Evolutionary conservation across 2,797 vertebrate species (phyloP).

Genomic region (Bovichtus diacanthus): DNA sequence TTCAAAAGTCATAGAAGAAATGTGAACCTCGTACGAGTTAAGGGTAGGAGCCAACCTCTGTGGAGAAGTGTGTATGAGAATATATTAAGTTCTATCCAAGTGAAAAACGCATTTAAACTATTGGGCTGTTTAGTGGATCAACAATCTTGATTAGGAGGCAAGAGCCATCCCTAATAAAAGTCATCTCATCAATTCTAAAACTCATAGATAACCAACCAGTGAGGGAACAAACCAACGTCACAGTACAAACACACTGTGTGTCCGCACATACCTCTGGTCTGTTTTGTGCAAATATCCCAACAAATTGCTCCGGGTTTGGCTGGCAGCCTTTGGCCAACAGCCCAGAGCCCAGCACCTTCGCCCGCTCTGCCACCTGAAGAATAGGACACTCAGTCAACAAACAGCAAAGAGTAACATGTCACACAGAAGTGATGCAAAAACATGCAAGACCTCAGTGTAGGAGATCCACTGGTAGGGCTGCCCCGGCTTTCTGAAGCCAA

Average conservation of each 20-base stretch:
- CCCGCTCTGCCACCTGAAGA: conserved; percentile 83
- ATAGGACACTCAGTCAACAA: conserved; percentile 30
- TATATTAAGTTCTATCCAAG: background rate
- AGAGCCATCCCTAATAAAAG: background rate
- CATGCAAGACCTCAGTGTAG: conserved; percentile 81
- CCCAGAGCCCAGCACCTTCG: conserved; percentile 85
- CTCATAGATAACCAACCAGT: background rate
- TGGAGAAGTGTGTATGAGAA: background rate
- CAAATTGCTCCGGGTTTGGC: conserved; percentile 82
- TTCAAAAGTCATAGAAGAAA: background rate
- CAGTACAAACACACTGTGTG: background rate
- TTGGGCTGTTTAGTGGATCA: background rate
- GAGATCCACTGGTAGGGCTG: conserved; percentile 88
- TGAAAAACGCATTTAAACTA: background rate
- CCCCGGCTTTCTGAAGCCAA: conserved; percentile 84
- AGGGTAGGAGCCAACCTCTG: background rate
- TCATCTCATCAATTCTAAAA: background rate
- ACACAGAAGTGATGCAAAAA: background rate
- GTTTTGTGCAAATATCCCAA: conserved; percentile 87
- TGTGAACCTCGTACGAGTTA: background rate
- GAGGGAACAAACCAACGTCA: background rate
- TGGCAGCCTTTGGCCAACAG: conserved; percentile 85
- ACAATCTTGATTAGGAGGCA: background rate
- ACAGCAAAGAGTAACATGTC: background rate
- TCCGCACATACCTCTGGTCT: conserved; percentile 83